Evolutionary conservation across 2,113 vertebrate genomes (phyloP).

Genomic region (Takifugu bimaculatus): DNA sequence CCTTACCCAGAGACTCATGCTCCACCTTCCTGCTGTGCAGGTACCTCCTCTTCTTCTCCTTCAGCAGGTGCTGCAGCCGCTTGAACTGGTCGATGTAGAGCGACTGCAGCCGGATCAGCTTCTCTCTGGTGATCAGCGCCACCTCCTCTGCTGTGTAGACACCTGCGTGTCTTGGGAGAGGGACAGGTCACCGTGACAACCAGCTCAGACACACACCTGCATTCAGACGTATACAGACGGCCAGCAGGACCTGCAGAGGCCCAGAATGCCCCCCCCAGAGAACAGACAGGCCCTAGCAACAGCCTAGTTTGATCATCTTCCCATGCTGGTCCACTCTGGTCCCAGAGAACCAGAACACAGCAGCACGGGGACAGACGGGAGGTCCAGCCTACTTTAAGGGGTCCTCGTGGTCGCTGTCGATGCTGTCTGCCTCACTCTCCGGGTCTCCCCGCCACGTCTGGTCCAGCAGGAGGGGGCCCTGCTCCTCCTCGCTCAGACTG

Average conservation of each 20-base stretch:
- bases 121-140: conserved; percentile 92
- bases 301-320: too few relatives aligned
- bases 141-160: conserved; percentile 98
- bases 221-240: background rate
- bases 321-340: too few relatives aligned
- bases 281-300: too few relatives aligned
- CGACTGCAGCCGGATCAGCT: conserved; percentile 93
- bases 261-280: too few relatives aligned
- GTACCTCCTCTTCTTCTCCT: conserved; percentile 91
- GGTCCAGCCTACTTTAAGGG: conserved; percentile 83
- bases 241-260: too few relatives aligned
- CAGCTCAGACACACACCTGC: background rate
- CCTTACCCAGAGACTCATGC: conserved; percentile 84
- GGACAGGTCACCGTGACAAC: background rate
- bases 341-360: too few relatives aligned
- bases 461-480: conserved; percentile 86
- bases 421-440: conserved; percentile 95
- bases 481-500: conserved; percentile 93
- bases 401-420: conserved; percentile 96
- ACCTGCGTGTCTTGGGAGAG: conserved; percentile 82
- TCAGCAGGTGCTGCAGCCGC: conserved; percentile 91
- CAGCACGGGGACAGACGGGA: background rate
- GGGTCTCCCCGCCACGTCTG: conserved; percentile 97
- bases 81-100: conserved; percentile 99
- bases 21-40: conserved; percentile 89